phyloP scores from a whole-genome alignment of 2,797 vertebrate genomes.

The Potorous gilbertii region DNA sequence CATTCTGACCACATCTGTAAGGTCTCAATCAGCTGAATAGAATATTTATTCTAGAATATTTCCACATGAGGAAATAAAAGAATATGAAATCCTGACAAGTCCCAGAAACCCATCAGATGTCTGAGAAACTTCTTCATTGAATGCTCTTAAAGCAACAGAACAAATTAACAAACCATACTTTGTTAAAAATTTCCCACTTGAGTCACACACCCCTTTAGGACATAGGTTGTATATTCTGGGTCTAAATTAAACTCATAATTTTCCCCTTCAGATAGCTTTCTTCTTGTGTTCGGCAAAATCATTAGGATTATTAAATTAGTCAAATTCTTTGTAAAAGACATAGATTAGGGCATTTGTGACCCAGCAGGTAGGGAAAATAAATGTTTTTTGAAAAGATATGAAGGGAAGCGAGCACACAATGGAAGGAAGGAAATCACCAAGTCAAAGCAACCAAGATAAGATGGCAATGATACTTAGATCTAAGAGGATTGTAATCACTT shows the following conservation, averaged over 20 bases:
- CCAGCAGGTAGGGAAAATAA: background rate
- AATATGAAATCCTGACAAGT: background rate
- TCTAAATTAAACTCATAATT: background rate
- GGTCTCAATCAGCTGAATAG: background rate
- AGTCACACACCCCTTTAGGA: background rate
- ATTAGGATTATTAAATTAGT: background rate
- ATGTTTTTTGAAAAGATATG: background rate
- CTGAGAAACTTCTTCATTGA: background rate
- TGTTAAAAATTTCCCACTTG: background rate
- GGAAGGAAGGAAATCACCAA: background rate
- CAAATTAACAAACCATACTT: background rate
- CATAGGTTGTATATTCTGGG: background rate
- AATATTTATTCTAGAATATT: background rate
- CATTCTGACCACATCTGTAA: background rate
- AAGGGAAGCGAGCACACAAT: background rate
- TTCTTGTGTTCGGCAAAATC: slow-evolving; percentile 21
- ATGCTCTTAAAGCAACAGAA: background rate
- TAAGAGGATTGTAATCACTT: background rate
- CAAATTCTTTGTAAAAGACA: background rate
- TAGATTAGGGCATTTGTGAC: background rate
- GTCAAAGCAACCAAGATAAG: background rate
- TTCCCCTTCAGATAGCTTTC: slow-evolving; percentile 5
- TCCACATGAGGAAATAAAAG: background rate
- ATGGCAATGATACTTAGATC: background rate
- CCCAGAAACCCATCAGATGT: background rate